These are phyloP conservation scores for Remorina albescens DNA, from an alignment of 2,797 vertebrate genomes.

Conservation along the genomic window DNA sequence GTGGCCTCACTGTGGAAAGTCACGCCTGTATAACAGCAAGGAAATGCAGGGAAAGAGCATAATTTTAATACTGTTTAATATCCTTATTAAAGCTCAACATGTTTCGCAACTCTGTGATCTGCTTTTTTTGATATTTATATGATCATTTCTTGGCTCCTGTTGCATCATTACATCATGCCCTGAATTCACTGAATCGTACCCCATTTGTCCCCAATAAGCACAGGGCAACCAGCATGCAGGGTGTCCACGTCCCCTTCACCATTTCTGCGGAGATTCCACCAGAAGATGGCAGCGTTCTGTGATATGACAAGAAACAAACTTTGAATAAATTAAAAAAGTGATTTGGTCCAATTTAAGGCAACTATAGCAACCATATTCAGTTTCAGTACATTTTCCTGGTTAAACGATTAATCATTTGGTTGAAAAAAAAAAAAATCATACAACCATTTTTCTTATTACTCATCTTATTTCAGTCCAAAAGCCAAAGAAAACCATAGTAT, in stretches of 20 bases:
- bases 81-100: neutral
- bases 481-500: no score
- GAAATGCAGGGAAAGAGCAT: slow-evolving; percentile 1
- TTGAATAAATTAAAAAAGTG: neutral
- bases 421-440: neutral
- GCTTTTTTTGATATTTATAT: slow-evolving; percentile 9
- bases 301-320: slow-evolving; percentile 18
- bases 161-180: neutral
- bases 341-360: neutral
- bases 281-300: slow-evolving; percentile 95
- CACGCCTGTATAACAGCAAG: slow-evolving; percentile 30
- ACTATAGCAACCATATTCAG: neutral
- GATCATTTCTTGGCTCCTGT: neutral
- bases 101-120: neutral
- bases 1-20: slow-evolving; percentile 27
- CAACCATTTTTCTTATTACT: neutral
- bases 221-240: slow-evolving; percentile 93
- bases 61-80: neutral
- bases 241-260: slow-evolving; percentile 89
- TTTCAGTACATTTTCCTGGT: neutral
- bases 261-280: slow-evolving; percentile 95
- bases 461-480: neutral
- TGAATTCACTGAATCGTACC: slow-evolving; percentile 80
- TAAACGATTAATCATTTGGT: neutral
- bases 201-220: slow-evolving; percentile 95